Percentiles rank a stretch among this genome's conserved stretches.
phyloP scores from a whole-genome alignment of 2,797 vertebrate species.

The Zenarchopterus dispar region DNA sequence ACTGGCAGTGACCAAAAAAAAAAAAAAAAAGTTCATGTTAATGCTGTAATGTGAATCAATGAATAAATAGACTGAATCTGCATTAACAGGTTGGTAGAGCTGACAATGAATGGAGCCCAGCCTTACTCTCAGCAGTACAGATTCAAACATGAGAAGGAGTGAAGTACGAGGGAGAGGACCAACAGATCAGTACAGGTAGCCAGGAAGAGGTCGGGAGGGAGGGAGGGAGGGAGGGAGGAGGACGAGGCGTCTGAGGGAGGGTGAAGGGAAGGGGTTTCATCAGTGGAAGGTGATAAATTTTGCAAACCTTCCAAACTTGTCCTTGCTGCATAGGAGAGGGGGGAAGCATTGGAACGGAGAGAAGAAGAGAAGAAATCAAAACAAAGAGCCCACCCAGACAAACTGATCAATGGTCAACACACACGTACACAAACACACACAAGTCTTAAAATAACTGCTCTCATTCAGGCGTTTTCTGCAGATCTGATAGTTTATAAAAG shows the following conservation, averaged over 20 bases:
- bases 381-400: constrained; percentile 78
- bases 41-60: constrained; percentile 19
- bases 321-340: constrained; percentile 94
- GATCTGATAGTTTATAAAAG: constrained; percentile 26
- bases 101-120: constrained; percentile 47
- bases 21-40: background rate
- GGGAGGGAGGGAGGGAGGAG: constrained; percentile 10
- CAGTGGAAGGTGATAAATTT: constrained; percentile 99
- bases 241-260: constrained; percentile 73
- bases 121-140: constrained; percentile 43
- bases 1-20: background rate
- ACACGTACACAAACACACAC: constrained; percentile 16
- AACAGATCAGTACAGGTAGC: constrained; percentile 76
- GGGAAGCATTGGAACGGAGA: constrained; percentile 99
- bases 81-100: constrained; percentile 15
- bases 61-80: constrained; percentile 20
- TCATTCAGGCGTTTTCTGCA: constrained; percentile 42
- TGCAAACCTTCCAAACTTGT: constrained; percentile 99
- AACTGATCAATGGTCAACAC: constrained; percentile 58
- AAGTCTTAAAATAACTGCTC: constrained; percentile 33
- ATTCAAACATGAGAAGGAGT: constrained; percentile 67
- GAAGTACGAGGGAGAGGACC: constrained; percentile 69
- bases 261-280: constrained; percentile 64
- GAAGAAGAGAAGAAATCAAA: constrained; percentile 97
- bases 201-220: constrained; percentile 63